These are phyloP conservation scores for Gymnopithys bicolor DNA, from an alignment of 2,797 vertebrate species.

Conservation along the genomic window DNA sequence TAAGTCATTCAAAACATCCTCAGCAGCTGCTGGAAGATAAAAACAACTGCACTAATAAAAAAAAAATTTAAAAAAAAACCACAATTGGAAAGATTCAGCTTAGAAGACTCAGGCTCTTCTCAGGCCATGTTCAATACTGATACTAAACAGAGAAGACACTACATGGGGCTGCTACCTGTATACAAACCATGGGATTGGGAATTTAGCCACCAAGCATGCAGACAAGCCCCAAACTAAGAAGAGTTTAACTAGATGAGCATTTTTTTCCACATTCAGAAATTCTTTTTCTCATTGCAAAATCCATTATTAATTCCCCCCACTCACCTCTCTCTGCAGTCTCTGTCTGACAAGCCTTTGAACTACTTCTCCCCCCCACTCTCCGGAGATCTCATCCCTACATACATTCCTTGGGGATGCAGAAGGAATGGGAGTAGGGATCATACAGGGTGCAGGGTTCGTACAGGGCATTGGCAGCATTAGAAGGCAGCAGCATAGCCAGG, in stretches of 20 bases:
- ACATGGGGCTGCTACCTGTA: accelerated
- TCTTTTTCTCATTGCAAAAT: neutral
- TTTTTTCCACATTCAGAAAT: neutral
- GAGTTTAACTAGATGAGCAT: neutral
- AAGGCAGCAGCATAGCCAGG: accelerated
- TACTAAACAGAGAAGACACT: neutral
- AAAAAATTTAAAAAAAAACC: too few species aligned
- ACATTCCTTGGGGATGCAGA: accelerated
- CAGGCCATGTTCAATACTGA: neutral
- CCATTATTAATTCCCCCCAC: neutral
- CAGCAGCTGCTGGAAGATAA: neutral
- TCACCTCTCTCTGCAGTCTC: neutral
- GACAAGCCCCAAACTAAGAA: neutral
- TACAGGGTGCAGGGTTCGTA: neutral
- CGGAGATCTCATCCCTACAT: accelerated
- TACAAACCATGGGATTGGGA: neutral
- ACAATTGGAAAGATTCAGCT: neutral
- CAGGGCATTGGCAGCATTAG: neutral
- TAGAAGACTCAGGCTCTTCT: neutral
- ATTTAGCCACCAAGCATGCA: neutral
- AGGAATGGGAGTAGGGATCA: accelerated
- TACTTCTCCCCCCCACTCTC: neutral
- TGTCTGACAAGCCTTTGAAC: neutral
- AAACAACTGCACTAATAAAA: neutral
- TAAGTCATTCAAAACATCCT: neutral